Evolutionary conservation across 2,113 vertebrate genomes (phyloP), one percentile per base, ranked within the genome.

Genomic region (Strigops habroptila): DNA sequence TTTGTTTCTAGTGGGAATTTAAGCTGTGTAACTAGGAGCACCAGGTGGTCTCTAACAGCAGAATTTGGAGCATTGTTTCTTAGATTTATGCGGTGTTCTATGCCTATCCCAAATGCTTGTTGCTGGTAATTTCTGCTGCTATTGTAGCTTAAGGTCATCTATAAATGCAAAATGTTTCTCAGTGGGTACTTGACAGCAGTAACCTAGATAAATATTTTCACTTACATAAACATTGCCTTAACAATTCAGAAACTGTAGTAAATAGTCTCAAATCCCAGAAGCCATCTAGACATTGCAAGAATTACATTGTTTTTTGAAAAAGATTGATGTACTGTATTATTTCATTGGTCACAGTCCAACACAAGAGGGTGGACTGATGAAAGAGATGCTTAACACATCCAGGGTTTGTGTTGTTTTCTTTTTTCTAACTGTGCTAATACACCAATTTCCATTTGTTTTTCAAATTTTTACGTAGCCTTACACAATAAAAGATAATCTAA

Each of bases 131-230:
- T 96, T 94, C 91, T 96, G 51, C 86, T 71, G 48, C 65, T 73
- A 86, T 97, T 88, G 92, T 93, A 94, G 68, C 49, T 94, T 86
- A 86, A 93, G 90, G 93, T 94, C 82, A 94, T 86, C 82, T 62
- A 77, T 70, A 95, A 92, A 96, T 94, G 74, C 75, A 90, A 96
- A 96, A 94, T 71, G 30, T 91, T 94, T 91, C 80, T 90, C 91
- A 95, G 55, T 3, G 62, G 64, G 89, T 53, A 76, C 73, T 96
- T 91, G 67, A 96, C 92, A 96, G 85, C 94, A 92, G 81, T 96
- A 97, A 95, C 91, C 63, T 93, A 96, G 88, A 93, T 94, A 97
- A 96, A 96, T 84, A 95, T 93, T 97, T 97, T 96, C 53, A 84
- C 88, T 97, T 96, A 79, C 44, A 96, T 95, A 95, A 97, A 94